Evolutionary conservation across 2,888 invertebrate species (phyloP), one percentile per base, ranked within the genome.

Genomic region (Apodemia mormo): DNA sequence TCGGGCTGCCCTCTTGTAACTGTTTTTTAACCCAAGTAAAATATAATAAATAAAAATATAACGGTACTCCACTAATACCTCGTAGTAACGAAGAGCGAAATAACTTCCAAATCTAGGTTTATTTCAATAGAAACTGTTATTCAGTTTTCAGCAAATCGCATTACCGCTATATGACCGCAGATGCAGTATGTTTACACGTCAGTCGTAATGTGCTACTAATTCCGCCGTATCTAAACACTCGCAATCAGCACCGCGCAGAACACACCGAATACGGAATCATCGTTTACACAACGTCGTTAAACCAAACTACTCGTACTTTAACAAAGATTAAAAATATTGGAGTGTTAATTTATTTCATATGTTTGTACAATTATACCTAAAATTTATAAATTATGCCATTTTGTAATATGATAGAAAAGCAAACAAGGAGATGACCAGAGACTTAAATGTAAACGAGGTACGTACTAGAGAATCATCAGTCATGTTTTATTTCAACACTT

Each of bases 291-390:
- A 78, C 70, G 72, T 6, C 3, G n/a, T n/a, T 52, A n/a, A 75
- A 75, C 71, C 75, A 78, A 77, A 79, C 79, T 77, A 79, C 77
- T 70, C 80, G 76, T 76, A 69, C 66, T 70, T 75, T 67, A 71
- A 9, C 78, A 77, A 66, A 77, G 77, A 79, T 66, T 70, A 77
- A 52, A 52, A 2, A 52, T n/a, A 8, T 22, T 52, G 8, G 8
- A n/a, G 6, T 8, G 40, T 40, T 40, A 52, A n/a, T 6, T 14
- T 3, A 4, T 49, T 14, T 49, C 4, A 49, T 49, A 14, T 49
- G 12, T 14, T 49, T 49, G 0, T 49, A 14, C 14, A 49, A 49
- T 14, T 49, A 4, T 14, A 5, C 49, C 49, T 49, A 49, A 5
- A 33, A 33, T 33, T 33, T 33, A 33, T 33, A 33, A 0, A 33